A percentile compares a stretch with the other conserved stretches of the same genome.
phyloP scores from a whole-genome alignment of 2,888 invertebrate species.

The Schizotus pectinicornis region DNA sequence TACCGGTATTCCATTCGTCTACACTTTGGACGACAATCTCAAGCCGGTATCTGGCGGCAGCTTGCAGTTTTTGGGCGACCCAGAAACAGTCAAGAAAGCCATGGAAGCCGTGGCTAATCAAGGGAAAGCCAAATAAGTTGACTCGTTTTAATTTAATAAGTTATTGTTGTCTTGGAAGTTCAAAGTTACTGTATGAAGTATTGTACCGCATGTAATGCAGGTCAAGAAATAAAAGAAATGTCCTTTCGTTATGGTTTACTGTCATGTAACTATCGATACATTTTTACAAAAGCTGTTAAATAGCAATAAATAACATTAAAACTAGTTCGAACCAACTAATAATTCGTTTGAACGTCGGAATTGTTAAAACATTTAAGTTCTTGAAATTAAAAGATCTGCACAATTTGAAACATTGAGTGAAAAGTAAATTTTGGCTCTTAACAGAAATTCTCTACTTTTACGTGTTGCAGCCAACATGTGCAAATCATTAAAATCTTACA shows the following conservation, averaged over 20 bases:
- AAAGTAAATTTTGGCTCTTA: background rate
- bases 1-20: conserved; percentile 81
- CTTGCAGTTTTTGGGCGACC: conserved; percentile 79
- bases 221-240: too few species aligned
- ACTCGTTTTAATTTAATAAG: conserved; percentile 4
- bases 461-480: background rate
- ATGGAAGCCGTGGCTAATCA: conserved; percentile 81
- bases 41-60: conserved; percentile 69
- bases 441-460: background rate
- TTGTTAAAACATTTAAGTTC: conserved; percentile 2
- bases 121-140: conserved; percentile 72
- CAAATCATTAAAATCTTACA: conserved; percentile 5
- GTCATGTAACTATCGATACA: conserved; percentile 15
- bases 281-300: conserved; percentile 26
- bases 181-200: too few species aligned
- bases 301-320: conserved; percentile 17
- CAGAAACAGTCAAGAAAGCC: conserved; percentile 76
- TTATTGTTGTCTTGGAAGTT: conserved; percentile 2
- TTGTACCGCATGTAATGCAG: too few species aligned
- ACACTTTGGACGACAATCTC: conserved; percentile 74
- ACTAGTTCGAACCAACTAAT: conserved; percentile 1
- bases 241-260: too few species aligned
- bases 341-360: conserved; percentile 1
- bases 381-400: background rate
- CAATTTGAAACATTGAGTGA: background rate